Evolutionary conservation across 1,140 invertebrate genomes (phyloP).

Genomic region (Saccostrea cuccullata): DNA sequence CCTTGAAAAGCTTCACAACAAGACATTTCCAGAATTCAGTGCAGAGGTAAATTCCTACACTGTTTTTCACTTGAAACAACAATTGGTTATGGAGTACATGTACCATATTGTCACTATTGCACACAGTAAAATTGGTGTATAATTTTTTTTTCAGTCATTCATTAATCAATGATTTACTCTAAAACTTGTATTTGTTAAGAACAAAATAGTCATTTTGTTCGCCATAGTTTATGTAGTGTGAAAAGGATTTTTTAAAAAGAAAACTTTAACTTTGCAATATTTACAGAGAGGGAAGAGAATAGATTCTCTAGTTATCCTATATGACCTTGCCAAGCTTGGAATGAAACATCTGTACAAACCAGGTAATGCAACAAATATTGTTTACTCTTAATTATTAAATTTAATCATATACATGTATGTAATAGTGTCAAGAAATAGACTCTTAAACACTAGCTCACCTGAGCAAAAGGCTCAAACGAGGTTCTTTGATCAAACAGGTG

Average conservation of each 20-base stretch:
- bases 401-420: no score
- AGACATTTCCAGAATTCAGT: slow-evolving; percentile 55
- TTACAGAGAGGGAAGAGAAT: slow-evolving; percentile 80
- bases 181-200: no score
- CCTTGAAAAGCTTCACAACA: slow-evolving; percentile 62
- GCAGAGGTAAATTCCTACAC: slow-evolving; percentile 57
- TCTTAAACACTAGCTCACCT: no score
- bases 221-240: no score
- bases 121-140: neutral
- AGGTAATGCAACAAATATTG: slow-evolving; percentile 72
- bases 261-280: neutral
- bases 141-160: no score
- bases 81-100: neutral
- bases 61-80: neutral
- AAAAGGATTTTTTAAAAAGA: no score
- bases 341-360: slow-evolving; percentile 92
- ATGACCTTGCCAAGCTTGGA: slow-evolving; percentile 91
- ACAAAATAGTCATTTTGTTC: no score
- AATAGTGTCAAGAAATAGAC: no score
- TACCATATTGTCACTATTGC: neutral
- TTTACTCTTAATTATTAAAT: neutral
- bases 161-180: no score
- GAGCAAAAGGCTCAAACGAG: no score
- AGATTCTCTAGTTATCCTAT: slow-evolving; percentile 84
- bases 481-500: no score